Evolutionary conservation across 2,797 vertebrate species (phyloP), one percentile per base, ranked within the genome.

Genomic region (Cynopterus sphinx): DNA sequence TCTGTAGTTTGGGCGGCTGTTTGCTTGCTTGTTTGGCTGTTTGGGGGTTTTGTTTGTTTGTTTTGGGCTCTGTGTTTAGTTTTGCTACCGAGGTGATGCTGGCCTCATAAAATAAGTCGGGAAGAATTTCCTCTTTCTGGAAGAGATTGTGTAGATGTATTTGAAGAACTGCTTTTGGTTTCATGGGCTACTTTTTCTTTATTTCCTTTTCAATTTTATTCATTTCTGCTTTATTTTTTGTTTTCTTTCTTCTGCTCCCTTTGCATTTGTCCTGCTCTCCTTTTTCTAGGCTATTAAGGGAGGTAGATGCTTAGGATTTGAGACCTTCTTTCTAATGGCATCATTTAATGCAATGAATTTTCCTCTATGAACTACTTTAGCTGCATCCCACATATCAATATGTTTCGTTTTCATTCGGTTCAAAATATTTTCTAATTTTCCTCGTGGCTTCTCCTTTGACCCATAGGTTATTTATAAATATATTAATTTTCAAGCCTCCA

Each of bases 81-180:
- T 67, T 77, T 77, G 84, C 10, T 77, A 1, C 63, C 51, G 31
- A 39, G 57, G 17, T 43, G 2, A 31, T 49, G 24, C 55, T 87
- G 63, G 33, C 70, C 67, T 68, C 71, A 28, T 57, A 5, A 21
- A 28, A 19, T 49, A 21, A 59, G 41, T 8, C 22, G 70, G 19
- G 33, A 53, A 17, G n/a, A 21, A 31, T n/a, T 75, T 70, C 39
- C 19, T 78, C 41, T 4, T 74, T 83, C 26, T 74, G 24, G 26
- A 78, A 73, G 81, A 71, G 36, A 26, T 43, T 63, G n/a, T 68
- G 17, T 41, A 46, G 55, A 73, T n/a, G 46, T 33, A n/a, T 39
- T 51, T 59, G 24, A 96, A 70, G 81, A 92, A 65, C 61, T 55
- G 31, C 31, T 92, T 91, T 90, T 78, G n/a, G 10, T 75, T 93